Conservation (phyloP, 2,113 vertebrate genomes). For the Hydrolagus affinis region DNA sequence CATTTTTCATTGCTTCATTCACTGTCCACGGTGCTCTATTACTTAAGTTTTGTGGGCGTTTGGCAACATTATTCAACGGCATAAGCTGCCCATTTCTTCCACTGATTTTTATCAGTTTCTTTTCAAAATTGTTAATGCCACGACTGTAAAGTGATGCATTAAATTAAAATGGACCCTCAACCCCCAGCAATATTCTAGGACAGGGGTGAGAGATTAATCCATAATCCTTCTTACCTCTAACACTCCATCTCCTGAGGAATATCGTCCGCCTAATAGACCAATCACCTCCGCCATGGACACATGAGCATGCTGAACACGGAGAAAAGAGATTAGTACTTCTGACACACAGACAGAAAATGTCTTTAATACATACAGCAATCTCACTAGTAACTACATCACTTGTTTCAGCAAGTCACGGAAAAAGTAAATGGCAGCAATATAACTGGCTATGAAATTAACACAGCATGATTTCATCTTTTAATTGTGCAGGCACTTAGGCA, state of each 20-base stretch:
- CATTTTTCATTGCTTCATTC: background rate
- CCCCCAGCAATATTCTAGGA: background rate
- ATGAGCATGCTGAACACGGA: constrained; percentile 74
- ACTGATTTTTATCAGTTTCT: background rate
- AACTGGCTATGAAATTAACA: background rate
- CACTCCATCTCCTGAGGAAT: constrained; percentile 61
- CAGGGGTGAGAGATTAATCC: background rate
- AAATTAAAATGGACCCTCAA: constrained; percentile 14
- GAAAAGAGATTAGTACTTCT: constrained; percentile 31
- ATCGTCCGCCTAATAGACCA: constrained; percentile 84
- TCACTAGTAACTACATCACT: background rate
- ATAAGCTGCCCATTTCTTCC: background rate
- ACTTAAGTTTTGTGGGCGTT: background rate
- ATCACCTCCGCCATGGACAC: constrained; percentile 92
- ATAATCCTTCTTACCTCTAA: constrained; percentile 64
- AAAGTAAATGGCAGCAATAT: background rate
- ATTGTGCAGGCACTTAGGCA: background rate
- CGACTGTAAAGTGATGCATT: background rate
- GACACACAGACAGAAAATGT: constrained; percentile 39
- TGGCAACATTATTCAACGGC: background rate
- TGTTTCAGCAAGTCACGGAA: background rate
- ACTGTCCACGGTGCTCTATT: too few relatives aligned
- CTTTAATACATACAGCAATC: background rate
- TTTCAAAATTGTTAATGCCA: background rate
- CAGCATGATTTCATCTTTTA: background rate